A percentile compares a stretch with the other conserved stretches of the same genome.
phyloP scores from a whole-genome alignment of 2,888 invertebrate genomes.

The Lysandra coridon region DNA sequence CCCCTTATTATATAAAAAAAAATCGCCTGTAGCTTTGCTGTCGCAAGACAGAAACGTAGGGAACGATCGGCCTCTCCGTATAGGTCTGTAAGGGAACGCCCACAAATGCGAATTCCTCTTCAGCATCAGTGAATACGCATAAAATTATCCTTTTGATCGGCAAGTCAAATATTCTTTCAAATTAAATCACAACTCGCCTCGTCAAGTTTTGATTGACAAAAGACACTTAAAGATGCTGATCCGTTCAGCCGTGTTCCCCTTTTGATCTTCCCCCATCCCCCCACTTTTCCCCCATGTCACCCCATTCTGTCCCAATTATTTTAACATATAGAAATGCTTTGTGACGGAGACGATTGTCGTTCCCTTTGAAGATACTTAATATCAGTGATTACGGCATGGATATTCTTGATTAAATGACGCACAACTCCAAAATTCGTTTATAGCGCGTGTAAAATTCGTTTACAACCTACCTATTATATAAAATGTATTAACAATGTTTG shows the following conservation, averaged over 20 bases:
- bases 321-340: slow-evolving; percentile 10
- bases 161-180: slow-evolving; percentile 16
- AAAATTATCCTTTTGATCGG: slow-evolving; percentile 18
- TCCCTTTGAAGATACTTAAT: slow-evolving; percentile 1
- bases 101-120: background rate
- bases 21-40: too few relatives aligned
- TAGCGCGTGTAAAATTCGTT: too few relatives aligned
- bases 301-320: background rate
- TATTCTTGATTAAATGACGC: too few relatives aligned
- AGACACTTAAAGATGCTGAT: slow-evolving; percentile 20
- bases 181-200: background rate
- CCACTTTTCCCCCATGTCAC: background rate
- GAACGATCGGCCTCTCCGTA: too few relatives aligned
- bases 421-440: too few relatives aligned
- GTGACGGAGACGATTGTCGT: background rate
- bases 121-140: background rate
- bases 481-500: too few relatives aligned
- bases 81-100: background rate
- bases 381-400: background rate
- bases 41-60: too few relatives aligned
- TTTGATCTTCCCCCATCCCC: slow-evolving; percentile 11
- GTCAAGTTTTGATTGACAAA: slow-evolving; percentile 21
- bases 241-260: slow-evolving; percentile 15
- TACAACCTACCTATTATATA: too few relatives aligned
- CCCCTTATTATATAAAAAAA: too few relatives aligned